Evolutionary conservation across 2,797 vertebrate genomes (phyloP).

Genomic region (Falco cherrug): DNA sequence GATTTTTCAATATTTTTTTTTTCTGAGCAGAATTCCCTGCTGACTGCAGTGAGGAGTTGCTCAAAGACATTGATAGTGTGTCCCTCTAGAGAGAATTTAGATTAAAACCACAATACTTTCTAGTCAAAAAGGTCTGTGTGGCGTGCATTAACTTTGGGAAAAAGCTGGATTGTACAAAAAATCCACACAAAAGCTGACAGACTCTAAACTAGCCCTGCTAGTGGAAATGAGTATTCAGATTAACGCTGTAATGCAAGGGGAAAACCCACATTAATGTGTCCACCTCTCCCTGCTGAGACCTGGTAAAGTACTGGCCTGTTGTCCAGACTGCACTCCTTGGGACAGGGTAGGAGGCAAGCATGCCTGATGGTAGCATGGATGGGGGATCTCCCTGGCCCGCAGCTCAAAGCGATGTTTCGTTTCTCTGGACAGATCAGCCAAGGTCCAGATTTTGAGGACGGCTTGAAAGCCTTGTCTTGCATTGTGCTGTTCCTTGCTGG

Average conservation of each 20-base stretch:
- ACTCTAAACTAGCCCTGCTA: background rate
- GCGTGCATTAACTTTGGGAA: background rate
- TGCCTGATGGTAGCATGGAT: background rate
- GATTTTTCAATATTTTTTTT: background rate
- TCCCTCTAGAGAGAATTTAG: background rate
- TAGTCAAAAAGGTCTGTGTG: background rate
- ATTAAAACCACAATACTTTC: background rate
- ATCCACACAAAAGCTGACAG: background rate
- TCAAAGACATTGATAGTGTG: background rate
- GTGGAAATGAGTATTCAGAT: background rate
- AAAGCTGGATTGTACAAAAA: background rate
- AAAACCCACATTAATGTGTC: background rate
- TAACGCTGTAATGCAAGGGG: background rate
- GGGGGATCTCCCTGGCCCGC: background rate
- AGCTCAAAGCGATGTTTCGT: background rate
- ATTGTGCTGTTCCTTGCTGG: background rate
- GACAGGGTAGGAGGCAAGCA: background rate
- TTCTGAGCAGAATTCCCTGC: slow-evolving; percentile 3
- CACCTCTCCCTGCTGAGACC: background rate
- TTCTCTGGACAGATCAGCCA: background rate
- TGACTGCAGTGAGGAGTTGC: background rate
- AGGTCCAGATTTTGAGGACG: background rate
- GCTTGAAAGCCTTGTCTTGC: background rate
- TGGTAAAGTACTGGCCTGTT: background rate
- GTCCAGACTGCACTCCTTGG: background rate